phyloP scores from a whole-genome alignment of 2,888 invertebrate genomes.

The Oxycera nigricornis region DNA sequence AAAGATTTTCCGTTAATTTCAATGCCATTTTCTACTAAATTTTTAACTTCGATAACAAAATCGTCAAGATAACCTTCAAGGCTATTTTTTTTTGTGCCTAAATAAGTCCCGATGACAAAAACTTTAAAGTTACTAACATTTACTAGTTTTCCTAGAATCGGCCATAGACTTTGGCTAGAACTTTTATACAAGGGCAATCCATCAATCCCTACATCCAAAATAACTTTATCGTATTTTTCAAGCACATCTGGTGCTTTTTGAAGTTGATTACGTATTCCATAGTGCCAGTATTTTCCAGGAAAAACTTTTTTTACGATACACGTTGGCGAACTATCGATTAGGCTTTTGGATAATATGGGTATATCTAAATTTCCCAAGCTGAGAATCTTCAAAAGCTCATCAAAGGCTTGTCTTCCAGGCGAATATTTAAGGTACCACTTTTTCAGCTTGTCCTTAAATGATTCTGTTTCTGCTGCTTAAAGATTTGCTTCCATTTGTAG shows the following conservation, averaged over 20 bases:
- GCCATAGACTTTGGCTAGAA: slow-evolving; percentile 1
- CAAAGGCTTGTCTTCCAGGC: not conserved
- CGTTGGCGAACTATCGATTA: not conserved
- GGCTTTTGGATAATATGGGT: not conserved
- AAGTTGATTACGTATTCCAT: not conserved
- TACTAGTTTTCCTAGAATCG: not conserved
- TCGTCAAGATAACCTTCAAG: not conserved
- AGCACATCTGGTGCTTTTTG: not conserved
- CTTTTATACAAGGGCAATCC: not conserved
- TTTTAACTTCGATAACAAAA: not conserved
- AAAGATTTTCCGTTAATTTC: no score
- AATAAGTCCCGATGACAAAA: slow-evolving; percentile 5
- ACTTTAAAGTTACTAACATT: not conserved
- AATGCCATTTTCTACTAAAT: not conserved
- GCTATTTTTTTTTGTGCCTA: not conserved
- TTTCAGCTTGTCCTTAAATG: not conserved
- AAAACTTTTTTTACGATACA: not conserved
- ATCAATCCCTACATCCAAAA: not conserved
- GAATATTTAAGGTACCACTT: not conserved
- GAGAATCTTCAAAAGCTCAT: slow-evolving; percentile 1
- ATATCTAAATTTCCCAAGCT: not conserved
- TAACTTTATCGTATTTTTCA: not conserved
- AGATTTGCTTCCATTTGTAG: no score
- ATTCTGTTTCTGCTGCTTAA: no score
- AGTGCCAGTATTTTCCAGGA: not conserved